Evolutionary conservation across 2,797 vertebrate genomes (phyloP).

Genomic region (Cyclura pinguis): DNA sequence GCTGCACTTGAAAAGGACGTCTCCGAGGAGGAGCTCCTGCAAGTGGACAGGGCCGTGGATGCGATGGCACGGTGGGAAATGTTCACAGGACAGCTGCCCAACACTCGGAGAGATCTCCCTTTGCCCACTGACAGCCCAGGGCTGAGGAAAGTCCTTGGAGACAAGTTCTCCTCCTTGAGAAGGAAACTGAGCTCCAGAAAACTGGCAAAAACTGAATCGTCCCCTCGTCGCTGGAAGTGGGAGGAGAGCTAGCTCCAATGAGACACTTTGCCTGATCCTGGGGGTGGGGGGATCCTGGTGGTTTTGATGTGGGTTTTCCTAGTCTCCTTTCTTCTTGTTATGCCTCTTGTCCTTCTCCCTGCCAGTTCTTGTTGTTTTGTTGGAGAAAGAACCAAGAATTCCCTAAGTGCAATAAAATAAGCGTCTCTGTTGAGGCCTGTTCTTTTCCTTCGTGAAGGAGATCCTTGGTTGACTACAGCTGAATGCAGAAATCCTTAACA

Average conservation of each 20-base stretch:
- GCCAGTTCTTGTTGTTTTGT: conserved; percentile 4
- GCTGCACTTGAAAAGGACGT: conserved; percentile 73
- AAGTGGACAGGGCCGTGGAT: conserved; percentile 72
- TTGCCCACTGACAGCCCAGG: conserved; percentile 60
- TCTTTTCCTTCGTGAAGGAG: neutral
- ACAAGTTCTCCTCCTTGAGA: conserved; percentile 78
- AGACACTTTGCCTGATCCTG: neutral
- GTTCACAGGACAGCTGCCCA: conserved; percentile 75
- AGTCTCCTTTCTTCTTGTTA: neutral
- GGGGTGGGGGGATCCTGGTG: no score
- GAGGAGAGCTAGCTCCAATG: conserved; percentile 67
- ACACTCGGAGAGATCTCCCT: conserved; percentile 65
- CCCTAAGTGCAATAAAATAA: conserved; percentile 61
- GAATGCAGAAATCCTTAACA: neutral
- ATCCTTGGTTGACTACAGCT: neutral
- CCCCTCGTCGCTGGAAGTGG: conserved; percentile 63
- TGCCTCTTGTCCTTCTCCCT: conserved; percentile 25
- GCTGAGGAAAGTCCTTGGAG: conserved; percentile 74
- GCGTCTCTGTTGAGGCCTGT: conserved; percentile 50
- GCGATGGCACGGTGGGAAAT: conserved; percentile 76
- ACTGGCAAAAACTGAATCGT: conserved; percentile 63
- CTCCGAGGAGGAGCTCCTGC: conserved; percentile 75
- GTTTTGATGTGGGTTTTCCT: neutral
- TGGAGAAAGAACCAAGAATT: conserved; percentile 42
- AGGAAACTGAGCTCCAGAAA: conserved; percentile 75